These are phyloP conservation scores for Podarcis lilfordi DNA, from an alignment of 2,797 vertebrate genomes.

Conservation along the genomic window DNA sequence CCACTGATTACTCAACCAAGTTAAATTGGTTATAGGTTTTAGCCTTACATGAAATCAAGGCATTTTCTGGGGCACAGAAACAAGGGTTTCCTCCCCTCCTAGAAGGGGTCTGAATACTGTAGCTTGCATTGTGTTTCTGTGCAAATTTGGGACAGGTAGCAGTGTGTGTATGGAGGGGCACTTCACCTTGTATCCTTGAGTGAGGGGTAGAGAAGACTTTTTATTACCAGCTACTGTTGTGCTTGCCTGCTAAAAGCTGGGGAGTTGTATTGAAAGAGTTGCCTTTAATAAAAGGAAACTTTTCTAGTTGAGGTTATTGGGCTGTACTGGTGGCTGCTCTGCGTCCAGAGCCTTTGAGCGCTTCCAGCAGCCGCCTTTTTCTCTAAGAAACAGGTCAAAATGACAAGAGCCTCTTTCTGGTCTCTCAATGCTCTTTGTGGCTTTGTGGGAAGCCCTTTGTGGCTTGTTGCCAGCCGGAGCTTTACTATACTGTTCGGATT, in stretches of 20 bases:
- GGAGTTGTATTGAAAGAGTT: not conserved
- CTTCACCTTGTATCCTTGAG: not conserved
- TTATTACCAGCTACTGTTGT: not conserved
- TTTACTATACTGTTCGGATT: not conserved
- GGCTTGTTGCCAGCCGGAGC: rapidly evolving
- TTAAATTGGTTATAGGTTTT: not conserved
- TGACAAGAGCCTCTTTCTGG: not conserved
- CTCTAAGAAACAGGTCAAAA: not conserved
- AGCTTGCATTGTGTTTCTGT: too few species aligned
- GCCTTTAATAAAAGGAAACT: not conserved
- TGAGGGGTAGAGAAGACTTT: not conserved
- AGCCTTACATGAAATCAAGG: not conserved
- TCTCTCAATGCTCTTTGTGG: not conserved
- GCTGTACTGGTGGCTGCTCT: not conserved
- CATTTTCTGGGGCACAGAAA: not conserved
- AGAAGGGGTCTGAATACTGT: not conserved
- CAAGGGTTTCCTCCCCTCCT: not conserved
- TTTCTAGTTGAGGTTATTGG: not conserved
- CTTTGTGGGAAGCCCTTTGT: not conserved
- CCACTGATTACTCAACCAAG: not conserved
- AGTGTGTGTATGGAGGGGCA: not conserved
- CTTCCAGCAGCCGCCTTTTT: not conserved
- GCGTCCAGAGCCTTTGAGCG: not conserved
- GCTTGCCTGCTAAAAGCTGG: not conserved
- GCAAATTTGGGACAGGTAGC: not conserved